These are phyloP conservation scores for Ichneumoninae sp. DNA, from an alignment of 2,888 invertebrate genomes.

Conservation along the genomic window DNA sequence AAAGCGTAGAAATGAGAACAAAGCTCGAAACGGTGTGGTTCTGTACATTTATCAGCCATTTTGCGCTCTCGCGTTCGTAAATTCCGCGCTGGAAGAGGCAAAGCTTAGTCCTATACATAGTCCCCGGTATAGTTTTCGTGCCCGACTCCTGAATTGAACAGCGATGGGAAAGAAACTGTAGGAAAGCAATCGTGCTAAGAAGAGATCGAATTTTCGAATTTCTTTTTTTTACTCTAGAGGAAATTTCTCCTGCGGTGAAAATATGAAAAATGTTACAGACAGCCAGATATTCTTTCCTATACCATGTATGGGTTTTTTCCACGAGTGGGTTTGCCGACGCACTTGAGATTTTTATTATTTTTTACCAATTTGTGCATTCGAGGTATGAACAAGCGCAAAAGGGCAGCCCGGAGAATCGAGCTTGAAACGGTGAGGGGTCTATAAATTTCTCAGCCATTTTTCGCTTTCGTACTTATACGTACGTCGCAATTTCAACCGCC, in stretches of 20 bases:
- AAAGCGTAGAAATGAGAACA: slow-evolving; percentile 46
- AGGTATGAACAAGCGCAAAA: slow-evolving; percentile 50
- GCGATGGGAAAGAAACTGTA: neutral
- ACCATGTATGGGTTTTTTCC: too few relatives aligned
- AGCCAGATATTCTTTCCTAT: too few relatives aligned
- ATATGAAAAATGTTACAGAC: neutral
- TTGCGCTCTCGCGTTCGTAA: neutral
- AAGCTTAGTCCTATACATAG: slow-evolving; percentile 22
- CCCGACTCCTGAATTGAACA: slow-evolving; percentile 50
- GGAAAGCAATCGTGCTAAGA: neutral
- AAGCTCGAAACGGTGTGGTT: slow-evolving; percentile 29
- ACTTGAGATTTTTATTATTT: neutral
- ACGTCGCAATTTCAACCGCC: slow-evolving; percentile 79
- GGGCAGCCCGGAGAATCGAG: slow-evolving; percentile 44
- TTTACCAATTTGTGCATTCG: neutral
- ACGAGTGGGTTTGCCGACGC: too few relatives aligned
- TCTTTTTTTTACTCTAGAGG: neutral
- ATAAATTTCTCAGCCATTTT: slow-evolving; percentile 61
- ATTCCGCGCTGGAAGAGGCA: slow-evolving; percentile 58
- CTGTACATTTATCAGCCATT: slow-evolving; percentile 33
- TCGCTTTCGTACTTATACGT: slow-evolving; percentile 46
- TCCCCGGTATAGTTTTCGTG: slow-evolving; percentile 49
- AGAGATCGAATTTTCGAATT: neutral
- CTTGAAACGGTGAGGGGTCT: slow-evolving; percentile 37
- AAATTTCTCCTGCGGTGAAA: neutral